A percentile compares a stretch with the other conserved stretches of the same genome.
These are phyloP conservation scores for Rhagophthalmus giganteus DNA, from an alignment of 2,888 invertebrate genomes.

Conservation along the genomic window DNA sequence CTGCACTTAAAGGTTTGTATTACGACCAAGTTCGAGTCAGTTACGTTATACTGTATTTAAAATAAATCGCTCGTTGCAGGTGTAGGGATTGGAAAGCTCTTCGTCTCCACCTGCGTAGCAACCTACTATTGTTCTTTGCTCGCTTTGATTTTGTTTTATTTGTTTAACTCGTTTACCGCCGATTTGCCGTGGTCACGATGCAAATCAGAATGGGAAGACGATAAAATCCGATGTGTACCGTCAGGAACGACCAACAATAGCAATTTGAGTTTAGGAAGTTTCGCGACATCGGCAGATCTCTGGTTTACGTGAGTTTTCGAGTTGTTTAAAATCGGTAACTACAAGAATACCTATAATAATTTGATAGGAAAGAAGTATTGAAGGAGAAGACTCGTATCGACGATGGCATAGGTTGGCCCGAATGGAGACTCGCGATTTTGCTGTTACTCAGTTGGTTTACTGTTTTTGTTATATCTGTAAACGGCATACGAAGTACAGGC, in stretches of 20 bases:
- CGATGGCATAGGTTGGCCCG: slow-evolving; percentile 59
- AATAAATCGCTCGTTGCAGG: slow-evolving; percentile 58
- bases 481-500: slow-evolving; percentile 77
- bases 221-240: not conserved
- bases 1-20: slow-evolving; percentile 61
- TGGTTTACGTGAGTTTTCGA: slow-evolving; percentile 60
- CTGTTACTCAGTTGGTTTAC: slow-evolving; percentile 69
- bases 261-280: too few relatives aligned
- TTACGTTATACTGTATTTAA: not conserved
- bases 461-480: slow-evolving; percentile 69
- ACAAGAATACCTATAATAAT: not conserved
- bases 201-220: slow-evolving; percentile 59
- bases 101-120: slow-evolving; percentile 66
- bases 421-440: slow-evolving; percentile 70
- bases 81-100: slow-evolving; percentile 68
- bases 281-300: slow-evolving; percentile 56
- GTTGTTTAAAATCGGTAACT: not conserved
- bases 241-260: not conserved
- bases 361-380: slow-evolving; percentile 58
- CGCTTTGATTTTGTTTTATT: slow-evolving; percentile 72
- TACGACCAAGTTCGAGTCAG: not conserved
- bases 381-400: slow-evolving; percentile 55
- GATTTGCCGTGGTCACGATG: slow-evolving; percentile 76
- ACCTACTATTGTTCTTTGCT: slow-evolving; percentile 78
- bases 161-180: slow-evolving; percentile 69